Evolutionary conservation across 2,797 vertebrate species (phyloP), one percentile per base, ranked within the genome.

Genomic region (Ctenopoma kingsleyae): DNA sequence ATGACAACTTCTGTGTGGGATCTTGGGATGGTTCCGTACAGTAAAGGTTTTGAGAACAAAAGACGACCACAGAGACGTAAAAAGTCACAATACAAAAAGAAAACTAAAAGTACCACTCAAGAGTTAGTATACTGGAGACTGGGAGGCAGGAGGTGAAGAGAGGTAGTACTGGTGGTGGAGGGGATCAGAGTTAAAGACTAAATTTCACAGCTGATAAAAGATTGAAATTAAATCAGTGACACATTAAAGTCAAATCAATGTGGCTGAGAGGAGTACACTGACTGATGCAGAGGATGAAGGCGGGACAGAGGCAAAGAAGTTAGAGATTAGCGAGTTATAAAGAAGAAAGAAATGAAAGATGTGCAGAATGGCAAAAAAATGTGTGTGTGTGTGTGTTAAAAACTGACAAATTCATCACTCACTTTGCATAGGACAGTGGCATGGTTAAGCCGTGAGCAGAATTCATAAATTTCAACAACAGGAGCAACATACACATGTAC

Each of bases 201-300:
- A 69, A 86, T 89, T 88, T 84, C 81, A 87, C 80, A 87, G 82
- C 63, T 82, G 78, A 90, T 81, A 58, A 85, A 84, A 64, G 67
- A 81, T 48, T 62, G 47, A 40, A 82, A 87, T 86, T 76, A 75
- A 87, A 89, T 81, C 73, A 66, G 53, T 16, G 57, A 44, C 66
- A 86, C 63, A 78, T 68, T 83, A 67, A 76, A 82, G 75, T 76
- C 66, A 67, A 88, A 85, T 85, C 67, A 74, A 68, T 76, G 79
- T 3, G 8, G 38, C 56, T 40, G 73, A 69, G 75, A 32, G 30
- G 47, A 57, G 61, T 0, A 3, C 35, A 59, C 15, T 4, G 78
- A 83, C 67, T 32, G 77, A 76, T 35, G 62, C 66, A 78, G 68
- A 65, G 47, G 57, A 60, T n/a, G 40, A 70, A 74, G 32, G 67